Conservation (phyloP, 2,888 invertebrate species). For the Rhagonycha lutea region DNA sequence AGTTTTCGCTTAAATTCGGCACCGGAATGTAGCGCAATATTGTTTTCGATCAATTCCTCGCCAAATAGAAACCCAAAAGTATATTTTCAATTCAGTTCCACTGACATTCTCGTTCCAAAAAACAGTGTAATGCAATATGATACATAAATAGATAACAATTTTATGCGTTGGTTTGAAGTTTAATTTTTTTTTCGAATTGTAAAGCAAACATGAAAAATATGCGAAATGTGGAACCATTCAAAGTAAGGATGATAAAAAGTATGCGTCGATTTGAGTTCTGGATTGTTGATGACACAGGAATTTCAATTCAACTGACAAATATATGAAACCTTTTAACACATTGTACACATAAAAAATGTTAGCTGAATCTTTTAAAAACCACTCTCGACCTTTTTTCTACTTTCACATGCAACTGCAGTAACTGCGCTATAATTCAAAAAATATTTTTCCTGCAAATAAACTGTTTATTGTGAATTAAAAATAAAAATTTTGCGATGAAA, state of each 20-base stretch:
- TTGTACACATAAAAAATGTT: neutral
- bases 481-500: neutral
- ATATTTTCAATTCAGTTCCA: neutral
- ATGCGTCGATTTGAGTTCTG: neutral
- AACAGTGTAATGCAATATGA: neutral
- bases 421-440: neutral
- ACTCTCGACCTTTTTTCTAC: neutral
- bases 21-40: slow-evolving; percentile 22
- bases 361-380: neutral
- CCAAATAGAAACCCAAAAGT: neutral
- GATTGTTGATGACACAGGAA: neutral
- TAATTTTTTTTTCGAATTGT: neutral
- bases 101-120: neutral
- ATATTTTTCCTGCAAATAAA: neutral
- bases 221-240: neutral
- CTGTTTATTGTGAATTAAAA: neutral
- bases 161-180: neutral
- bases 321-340: neutral
- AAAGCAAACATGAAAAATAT: neutral
- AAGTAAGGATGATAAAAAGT: neutral
- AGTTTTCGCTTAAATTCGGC: slow-evolving; percentile 19
- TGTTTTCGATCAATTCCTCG: slow-evolving; percentile 20
- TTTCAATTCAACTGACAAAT: neutral
- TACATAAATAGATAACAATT: neutral
- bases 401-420: neutral